Evolutionary conservation across 2,113 vertebrate genomes (phyloP).

Genomic region (Carassius gibelio): DNA sequence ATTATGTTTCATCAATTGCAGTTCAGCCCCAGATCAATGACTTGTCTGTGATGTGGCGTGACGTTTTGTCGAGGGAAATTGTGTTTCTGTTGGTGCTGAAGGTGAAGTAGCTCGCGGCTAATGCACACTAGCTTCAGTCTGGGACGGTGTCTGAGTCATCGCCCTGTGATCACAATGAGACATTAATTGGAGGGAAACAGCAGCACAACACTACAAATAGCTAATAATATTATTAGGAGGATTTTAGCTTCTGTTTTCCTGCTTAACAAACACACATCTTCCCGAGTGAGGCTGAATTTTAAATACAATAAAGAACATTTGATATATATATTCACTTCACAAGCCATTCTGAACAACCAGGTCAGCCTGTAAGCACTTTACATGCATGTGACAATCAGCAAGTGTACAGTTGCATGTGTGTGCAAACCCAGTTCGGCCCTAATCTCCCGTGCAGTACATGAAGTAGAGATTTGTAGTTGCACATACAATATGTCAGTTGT

Average conservation of each 20-base stretch:
- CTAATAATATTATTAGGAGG: neutral
- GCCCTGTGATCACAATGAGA: neutral
- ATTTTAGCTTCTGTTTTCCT: neutral
- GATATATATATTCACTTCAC: neutral
- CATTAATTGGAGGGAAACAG: slow-evolving; percentile 26
- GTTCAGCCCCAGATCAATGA: slow-evolving; percentile 7
- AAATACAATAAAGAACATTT: too few species aligned
- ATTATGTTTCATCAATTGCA: slow-evolving; percentile 19
- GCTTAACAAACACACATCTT: neutral
- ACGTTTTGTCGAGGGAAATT: slow-evolving; percentile 17
- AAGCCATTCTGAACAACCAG: neutral
- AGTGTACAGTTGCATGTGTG: neutral
- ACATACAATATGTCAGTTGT: slow-evolving; percentile 46
- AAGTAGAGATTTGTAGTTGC: neutral
- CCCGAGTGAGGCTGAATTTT: neutral
- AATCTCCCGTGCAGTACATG: neutral
- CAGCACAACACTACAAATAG: slow-evolving; percentile 4
- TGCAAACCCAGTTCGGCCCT: neutral
- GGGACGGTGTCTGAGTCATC: slow-evolving; percentile 48
- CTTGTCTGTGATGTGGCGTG: slow-evolving; percentile 26
- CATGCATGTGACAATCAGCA: neutral
- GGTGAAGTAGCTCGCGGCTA: slow-evolving; percentile 19
- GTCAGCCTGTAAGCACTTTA: neutral
- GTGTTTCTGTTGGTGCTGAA: neutral
- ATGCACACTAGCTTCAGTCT: slow-evolving; percentile 12